Conservation (phyloP, 64 coral and sea anemone genomes). For the Dendrophyllia cribrosa region DNA sequence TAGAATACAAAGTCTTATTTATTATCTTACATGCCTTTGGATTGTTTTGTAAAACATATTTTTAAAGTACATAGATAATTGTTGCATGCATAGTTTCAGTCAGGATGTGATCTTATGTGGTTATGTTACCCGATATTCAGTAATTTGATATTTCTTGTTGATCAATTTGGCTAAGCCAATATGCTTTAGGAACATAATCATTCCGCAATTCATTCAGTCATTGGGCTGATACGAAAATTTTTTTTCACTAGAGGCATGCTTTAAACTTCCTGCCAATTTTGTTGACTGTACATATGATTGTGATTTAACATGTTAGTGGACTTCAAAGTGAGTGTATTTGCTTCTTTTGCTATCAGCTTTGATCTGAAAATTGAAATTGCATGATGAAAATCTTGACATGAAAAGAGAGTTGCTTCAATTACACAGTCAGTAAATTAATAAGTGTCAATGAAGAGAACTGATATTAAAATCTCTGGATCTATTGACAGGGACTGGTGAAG, state of each 20-base stretch:
- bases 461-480: conserved; percentile 46
- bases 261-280: neutral
- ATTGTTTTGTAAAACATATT: conserved; percentile 4
- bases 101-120: conserved; percentile 17
- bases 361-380: conserved; percentile 19
- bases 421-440: conserved; percentile 60
- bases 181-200: neutral
- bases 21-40: neutral
- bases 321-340: neutral
- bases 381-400: no score
- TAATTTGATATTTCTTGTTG: neutral
- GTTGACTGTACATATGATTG: no score
- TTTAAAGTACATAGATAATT: neutral
- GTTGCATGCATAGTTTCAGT: neutral
- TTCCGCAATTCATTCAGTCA: neutral
- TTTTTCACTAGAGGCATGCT: neutral
- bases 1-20: neutral
- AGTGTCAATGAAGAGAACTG: conserved; percentile 44
- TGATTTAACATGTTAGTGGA: neutral
- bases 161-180: conserved; percentile 17
- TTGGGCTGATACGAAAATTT: neutral
- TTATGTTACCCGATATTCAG: conserved; percentile 9
- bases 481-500: conserved; percentile 87
- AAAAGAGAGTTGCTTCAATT: neutral
- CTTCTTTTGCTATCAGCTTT: neutral